Evolutionary conservation across 2,888 invertebrate genomes (phyloP).

Genomic region (Caenorhabditis panamensis): DNA sequence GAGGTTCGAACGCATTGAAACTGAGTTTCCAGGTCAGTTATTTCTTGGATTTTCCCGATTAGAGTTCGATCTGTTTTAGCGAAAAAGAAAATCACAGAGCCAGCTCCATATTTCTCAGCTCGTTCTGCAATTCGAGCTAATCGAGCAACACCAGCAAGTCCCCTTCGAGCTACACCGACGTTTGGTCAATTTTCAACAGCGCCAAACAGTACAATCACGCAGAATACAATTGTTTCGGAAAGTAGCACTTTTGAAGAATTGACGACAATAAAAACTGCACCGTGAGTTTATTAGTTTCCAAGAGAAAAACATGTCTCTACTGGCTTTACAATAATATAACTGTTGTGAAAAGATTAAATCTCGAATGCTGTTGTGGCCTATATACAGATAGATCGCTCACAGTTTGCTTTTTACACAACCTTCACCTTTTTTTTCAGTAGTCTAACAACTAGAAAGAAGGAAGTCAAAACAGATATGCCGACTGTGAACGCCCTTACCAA

Average conservation of each 20-base stretch:
- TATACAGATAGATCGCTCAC: constrained; percentile 3
- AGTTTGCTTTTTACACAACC: not conserved
- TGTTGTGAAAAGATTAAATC: constrained; percentile 38
- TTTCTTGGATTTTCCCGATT: too few species aligned
- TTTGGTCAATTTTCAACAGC: constrained; percentile 36
- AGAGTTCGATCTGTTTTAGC: too few species aligned
- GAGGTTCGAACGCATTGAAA: too few species aligned
- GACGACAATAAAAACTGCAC: constrained; percentile 56
- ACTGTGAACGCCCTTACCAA: constrained; percentile 52
- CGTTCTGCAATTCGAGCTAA: constrained; percentile 38
- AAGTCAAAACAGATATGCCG: constrained; percentile 48
- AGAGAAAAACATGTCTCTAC: not conserved
- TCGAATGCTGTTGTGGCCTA: constrained; percentile 22
- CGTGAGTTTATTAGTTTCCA: constrained; percentile 23
- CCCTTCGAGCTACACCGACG: constrained; percentile 17
- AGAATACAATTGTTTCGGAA: constrained; percentile 57
- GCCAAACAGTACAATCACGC: constrained; percentile 40
- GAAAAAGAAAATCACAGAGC: too few species aligned
- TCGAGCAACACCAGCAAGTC: constrained; percentile 15
- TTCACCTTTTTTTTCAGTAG: constrained; percentile 16
- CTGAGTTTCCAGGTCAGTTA: constrained; percentile 68
- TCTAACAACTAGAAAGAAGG: constrained; percentile 21
- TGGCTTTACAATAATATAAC: not conserved
- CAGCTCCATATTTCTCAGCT: constrained; percentile 53
- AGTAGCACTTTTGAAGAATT: constrained; percentile 63